These are phyloP conservation scores for Vollenhovia emeryi DNA, from an alignment of 1,140 invertebrate genomes.

Conservation along the genomic window DNA sequence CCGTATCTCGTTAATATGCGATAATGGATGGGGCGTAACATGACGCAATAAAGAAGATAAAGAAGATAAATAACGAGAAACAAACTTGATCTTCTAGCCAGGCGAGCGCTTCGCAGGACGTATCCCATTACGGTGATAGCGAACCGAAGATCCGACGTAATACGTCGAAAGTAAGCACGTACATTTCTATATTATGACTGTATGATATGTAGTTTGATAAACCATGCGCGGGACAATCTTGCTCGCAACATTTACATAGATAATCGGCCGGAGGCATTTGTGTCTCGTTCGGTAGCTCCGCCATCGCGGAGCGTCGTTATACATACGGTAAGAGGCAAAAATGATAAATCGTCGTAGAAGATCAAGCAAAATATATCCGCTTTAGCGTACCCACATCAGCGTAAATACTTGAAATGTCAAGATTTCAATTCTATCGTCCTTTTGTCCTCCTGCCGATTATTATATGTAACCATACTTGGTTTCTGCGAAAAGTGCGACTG, in stretches of 20 bases:
- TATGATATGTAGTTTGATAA: slow-evolving; percentile 20
- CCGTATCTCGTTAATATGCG: neutral
- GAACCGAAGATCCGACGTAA: neutral
- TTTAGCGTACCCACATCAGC: neutral
- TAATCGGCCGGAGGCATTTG: neutral
- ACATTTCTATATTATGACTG: slow-evolving; percentile 9
- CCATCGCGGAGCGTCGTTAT: neutral
- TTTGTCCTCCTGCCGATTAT: neutral
- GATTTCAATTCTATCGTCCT: neutral
- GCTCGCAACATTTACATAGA: slow-evolving; percentile 1
- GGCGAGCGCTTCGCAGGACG: neutral
- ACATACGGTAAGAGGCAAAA: neutral
- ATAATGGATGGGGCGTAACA: neutral
- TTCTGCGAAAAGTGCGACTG: neutral
- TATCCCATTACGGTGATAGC: slow-evolving; percentile 22
- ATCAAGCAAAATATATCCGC: neutral
- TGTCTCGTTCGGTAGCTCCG: neutral
- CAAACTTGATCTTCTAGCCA: slow-evolving; percentile 18
- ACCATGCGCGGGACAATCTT: neutral
- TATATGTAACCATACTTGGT: neutral
- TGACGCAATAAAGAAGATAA: slow-evolving; percentile 1
- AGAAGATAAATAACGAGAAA: slow-evolving; percentile 12
- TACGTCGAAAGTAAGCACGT: slow-evolving; percentile 22
- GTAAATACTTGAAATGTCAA: neutral
- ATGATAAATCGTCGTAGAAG: neutral